These are phyloP conservation scores for Thereva unica DNA, from an alignment of 2,888 invertebrate genomes.

Conservation along the genomic window DNA sequence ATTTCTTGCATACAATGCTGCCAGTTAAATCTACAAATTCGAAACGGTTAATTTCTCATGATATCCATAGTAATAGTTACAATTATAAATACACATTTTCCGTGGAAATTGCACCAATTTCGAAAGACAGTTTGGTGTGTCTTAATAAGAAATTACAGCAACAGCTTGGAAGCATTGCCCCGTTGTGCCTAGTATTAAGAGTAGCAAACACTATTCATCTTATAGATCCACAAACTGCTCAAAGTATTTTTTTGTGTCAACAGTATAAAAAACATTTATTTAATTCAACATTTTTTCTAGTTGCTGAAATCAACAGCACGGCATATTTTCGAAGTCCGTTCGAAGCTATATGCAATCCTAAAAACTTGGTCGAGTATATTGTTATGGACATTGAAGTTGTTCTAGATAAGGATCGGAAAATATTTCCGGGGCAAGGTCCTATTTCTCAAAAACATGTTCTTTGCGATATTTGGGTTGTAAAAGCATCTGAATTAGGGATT, in stretches of 20 bases:
- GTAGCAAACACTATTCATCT: slow-evolving; percentile 89
- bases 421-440: slow-evolving; percentile 85
- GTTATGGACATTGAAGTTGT: slow-evolving; percentile 88
- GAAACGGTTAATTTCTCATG: slow-evolving; percentile 95
- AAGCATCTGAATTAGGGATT: slow-evolving; percentile 81
- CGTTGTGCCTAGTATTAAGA: slow-evolving; percentile 84
- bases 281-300: slow-evolving; percentile 61
- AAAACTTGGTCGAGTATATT: slow-evolving; percentile 87
- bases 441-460: slow-evolving; percentile 86
- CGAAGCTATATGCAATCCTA: slow-evolving; percentile 83
- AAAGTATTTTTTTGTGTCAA: slow-evolving; percentile 63
- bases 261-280: neutral
- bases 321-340: slow-evolving; percentile 89
- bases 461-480: slow-evolving; percentile 93
- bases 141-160: slow-evolving; percentile 84
- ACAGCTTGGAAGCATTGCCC: slow-evolving; percentile 83
- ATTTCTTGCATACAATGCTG: slow-evolving; percentile 85
- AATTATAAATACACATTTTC: slow-evolving; percentile 96
- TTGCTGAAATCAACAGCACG: slow-evolving; percentile 80
- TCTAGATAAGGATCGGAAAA: slow-evolving; percentile 68
- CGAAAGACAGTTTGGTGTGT: slow-evolving; percentile 92
- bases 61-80: slow-evolving; percentile 93
- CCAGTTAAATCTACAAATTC: slow-evolving; percentile 88
- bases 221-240: slow-evolving; percentile 87
- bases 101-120: slow-evolving; percentile 94